phyloP scores from a whole-genome alignment of 2,113 vertebrate species.

The Eulemur rufifrons region DNA sequence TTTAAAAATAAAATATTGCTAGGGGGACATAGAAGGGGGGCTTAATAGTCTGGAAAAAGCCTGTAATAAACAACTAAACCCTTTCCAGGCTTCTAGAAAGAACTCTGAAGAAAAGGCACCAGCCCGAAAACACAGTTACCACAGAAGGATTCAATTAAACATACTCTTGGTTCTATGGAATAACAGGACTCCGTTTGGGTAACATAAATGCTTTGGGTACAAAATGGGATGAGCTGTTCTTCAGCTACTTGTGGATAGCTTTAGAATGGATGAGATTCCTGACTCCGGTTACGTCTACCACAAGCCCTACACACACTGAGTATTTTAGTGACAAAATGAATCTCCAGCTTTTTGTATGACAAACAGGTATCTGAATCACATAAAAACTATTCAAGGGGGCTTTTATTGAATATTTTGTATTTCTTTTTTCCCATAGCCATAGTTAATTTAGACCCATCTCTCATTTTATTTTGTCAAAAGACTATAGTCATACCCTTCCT shows the following conservation, averaged over 20 bases:
- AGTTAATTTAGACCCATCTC: neutral
- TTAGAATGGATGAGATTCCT: conserved; percentile 63
- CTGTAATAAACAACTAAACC: conserved; percentile 40
- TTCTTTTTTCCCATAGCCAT: neutral
- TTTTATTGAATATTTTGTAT: neutral
- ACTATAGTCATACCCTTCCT: neutral
- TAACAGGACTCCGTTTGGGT: conserved; percentile 3
- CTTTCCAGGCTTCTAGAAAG: conserved; percentile 43
- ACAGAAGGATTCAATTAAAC: conserved; percentile 44
- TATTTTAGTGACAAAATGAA: conserved; percentile 70
- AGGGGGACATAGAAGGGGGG: neutral
- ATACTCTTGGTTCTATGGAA: neutral
- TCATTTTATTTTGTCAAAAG: conserved; percentile 32
- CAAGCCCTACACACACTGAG: neutral
- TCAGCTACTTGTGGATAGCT: conserved; percentile 35
- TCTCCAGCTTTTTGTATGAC: conserved; percentile 54
- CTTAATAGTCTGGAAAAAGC: conserved; percentile 2
- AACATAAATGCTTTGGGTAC: conserved; percentile 17
- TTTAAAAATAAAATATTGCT: conserved; percentile 56
- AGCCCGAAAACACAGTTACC: conserved; percentile 45
- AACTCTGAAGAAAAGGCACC: conserved; percentile 11
- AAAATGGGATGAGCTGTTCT: neutral
- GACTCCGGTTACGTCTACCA: conserved; percentile 65
- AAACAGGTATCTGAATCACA: conserved; percentile 25
- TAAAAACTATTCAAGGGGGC: neutral